A percentile compares a stretch with the other conserved stretches of the same genome.
These are phyloP conservation scores for Bubo blakistoni DNA, from an alignment of 2,113 vertebrate species.

Conservation along the genomic window DNA sequence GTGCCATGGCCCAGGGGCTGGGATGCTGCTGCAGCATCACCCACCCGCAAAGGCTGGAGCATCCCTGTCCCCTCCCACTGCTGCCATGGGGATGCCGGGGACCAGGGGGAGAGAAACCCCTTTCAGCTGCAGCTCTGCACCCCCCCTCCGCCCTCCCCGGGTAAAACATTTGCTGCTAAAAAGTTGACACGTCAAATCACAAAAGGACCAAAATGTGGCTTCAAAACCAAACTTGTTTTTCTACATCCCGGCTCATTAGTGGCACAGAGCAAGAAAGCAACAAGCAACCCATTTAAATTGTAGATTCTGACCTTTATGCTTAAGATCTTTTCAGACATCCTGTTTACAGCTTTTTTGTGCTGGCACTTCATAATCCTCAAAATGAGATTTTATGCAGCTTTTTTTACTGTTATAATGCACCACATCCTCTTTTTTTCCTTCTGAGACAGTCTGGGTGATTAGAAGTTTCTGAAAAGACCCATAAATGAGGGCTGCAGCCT, in stretches of 20 bases:
- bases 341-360: slow-evolving; percentile 15
- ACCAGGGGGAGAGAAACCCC: not conserved
- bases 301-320: slow-evolving; percentile 65
- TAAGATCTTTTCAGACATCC: slow-evolving; percentile 48
- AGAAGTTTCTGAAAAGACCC: not conserved
- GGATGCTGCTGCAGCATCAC: not conserved
- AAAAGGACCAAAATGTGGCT: not conserved
- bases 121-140: not conserved
- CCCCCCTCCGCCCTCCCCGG: rapidly evolving
- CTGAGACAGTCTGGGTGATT: not conserved
- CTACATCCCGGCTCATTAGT: not conserved
- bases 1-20: rapidly evolving
- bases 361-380: slow-evolving; percentile 56
- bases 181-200: not conserved
- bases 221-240: not conserved
- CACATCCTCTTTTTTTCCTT: not conserved
- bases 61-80: not conserved
- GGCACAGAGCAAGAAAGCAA: not conserved
- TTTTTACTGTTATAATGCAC: not conserved
- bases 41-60: not conserved
- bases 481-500: not conserved
- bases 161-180: not conserved
- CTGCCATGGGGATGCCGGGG: rapidly evolving
- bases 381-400: slow-evolving; percentile 34
- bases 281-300: slow-evolving; percentile 44